A percentile compares a stretch with the other conserved stretches of the same genome.
These are phyloP conservation scores for Oenanthe oenanthe DNA, from an alignment of 2,113 vertebrate genomes.

Conservation along the genomic window DNA sequence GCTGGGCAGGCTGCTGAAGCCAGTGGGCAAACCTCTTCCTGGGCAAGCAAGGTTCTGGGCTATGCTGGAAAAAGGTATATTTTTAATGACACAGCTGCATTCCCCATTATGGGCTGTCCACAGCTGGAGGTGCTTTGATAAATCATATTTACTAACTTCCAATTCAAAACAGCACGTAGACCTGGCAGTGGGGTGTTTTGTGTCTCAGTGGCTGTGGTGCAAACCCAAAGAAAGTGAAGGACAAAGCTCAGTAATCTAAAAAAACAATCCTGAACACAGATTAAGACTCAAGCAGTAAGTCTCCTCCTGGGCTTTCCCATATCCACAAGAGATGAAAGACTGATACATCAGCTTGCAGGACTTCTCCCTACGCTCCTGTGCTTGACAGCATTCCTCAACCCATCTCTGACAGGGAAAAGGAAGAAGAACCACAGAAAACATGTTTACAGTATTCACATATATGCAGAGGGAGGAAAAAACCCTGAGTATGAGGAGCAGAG, in stretches of 20 bases:
- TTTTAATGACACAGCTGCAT: neutral
- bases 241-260: neutral
- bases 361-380: neutral
- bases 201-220: neutral
- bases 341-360: too few relatives aligned
- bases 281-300: neutral
- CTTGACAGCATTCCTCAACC: neutral
- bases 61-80: neutral
- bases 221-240: neutral
- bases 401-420: neutral
- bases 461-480: neutral
- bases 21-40: neutral
- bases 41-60: neutral
- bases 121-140: neutral
- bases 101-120: neutral
- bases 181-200: neutral
- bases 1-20: neutral
- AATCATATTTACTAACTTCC: neutral
- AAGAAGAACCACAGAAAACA: neutral
- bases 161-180: fast-evolving
- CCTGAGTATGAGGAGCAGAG: neutral
- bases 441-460: neutral
- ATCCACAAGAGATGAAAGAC: too few relatives aligned
- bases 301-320: too few relatives aligned
- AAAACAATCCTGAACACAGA: neutral